These are phyloP conservation scores for Micromys minutus DNA, from an alignment of 2,113 vertebrate species.

Conservation along the genomic window DNA sequence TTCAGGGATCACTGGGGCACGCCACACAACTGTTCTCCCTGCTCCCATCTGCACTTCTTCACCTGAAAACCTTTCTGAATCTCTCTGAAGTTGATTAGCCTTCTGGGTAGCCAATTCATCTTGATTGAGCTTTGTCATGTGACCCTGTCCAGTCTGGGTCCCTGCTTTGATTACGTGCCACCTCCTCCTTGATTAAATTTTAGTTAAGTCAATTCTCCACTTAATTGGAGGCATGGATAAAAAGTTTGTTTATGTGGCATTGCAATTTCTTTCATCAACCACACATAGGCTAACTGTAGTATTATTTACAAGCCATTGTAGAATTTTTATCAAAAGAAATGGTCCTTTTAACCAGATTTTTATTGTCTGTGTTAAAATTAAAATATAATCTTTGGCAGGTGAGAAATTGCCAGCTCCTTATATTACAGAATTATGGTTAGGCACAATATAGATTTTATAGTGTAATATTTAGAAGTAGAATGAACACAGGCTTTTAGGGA, in stretches of 20 bases:
- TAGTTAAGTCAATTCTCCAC: slow-evolving; percentile 56
- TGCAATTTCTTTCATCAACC: slow-evolving; percentile 23
- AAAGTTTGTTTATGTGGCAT: slow-evolving; percentile 52
- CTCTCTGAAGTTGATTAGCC: slow-evolving; percentile 8
- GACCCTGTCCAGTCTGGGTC: background rate
- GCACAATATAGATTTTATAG: background rate
- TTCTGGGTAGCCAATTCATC: slow-evolving; percentile 43
- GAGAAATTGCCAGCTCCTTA: slow-evolving; percentile 36
- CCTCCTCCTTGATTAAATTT: slow-evolving; percentile 50
- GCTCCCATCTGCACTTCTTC: background rate
- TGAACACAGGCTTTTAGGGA: background rate
- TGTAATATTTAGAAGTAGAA: background rate
- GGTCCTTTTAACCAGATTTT: background rate
- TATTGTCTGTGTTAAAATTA: slow-evolving; percentile 1
- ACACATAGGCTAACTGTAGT: background rate
- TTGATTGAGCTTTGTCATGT: slow-evolving; percentile 34
- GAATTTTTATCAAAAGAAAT: slow-evolving; percentile 34
- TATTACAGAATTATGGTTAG: background rate
- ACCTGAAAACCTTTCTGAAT: slow-evolving; percentile 57
- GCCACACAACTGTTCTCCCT: background rate
- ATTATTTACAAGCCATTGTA: background rate
- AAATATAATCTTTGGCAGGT: slow-evolving; percentile 53
- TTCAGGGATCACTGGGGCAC: slow-evolving; percentile 59
- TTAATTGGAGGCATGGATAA: slow-evolving; percentile 49
- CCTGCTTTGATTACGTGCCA: slow-evolving; percentile 28